Percentiles rank a stretch among this genome's conserved stretches.
Conservation (phyloP, 2,797 vertebrate species). For the Melanotaenia boesemani region DNA sequence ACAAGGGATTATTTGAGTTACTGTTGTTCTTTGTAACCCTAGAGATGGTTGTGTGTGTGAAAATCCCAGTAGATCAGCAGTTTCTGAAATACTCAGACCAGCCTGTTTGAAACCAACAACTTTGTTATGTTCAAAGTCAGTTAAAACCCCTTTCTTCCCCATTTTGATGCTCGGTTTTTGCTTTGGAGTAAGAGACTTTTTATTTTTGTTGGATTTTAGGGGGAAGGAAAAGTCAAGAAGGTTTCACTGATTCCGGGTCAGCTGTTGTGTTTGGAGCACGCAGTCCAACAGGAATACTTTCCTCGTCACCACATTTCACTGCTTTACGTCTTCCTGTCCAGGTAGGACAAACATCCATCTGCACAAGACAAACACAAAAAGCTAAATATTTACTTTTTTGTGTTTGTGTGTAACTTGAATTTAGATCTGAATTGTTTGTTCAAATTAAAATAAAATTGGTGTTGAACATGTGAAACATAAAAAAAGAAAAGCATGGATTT, state of each 20-base stretch:
- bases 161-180: not conserved
- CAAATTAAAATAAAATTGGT: too few relatives aligned
- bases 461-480: not conserved
- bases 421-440: not conserved
- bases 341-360: conserved; percentile 67
- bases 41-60: too few relatives aligned
- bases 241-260: conserved; percentile 87
- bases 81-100: too few relatives aligned
- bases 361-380: too few relatives aligned
- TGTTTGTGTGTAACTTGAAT: not conserved
- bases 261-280: conserved; percentile 90
- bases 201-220: conserved; percentile 76
- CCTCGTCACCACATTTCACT: conserved; percentile 84
- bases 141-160: too few relatives aligned
- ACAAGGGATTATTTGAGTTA: too few relatives aligned
- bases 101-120: too few relatives aligned
- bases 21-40: too few relatives aligned
- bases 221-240: conserved; percentile 90
- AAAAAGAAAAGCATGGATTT: not conserved
- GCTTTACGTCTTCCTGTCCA: conserved; percentile 86
- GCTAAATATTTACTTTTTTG: not conserved
- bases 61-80: too few relatives aligned
- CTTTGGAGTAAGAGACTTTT: too few relatives aligned
- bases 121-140: too few relatives aligned
- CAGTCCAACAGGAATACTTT: conserved; percentile 93